phyloP scores from a whole-genome alignment of 2,797 vertebrate species.

The Diceros bicornis region DNA sequence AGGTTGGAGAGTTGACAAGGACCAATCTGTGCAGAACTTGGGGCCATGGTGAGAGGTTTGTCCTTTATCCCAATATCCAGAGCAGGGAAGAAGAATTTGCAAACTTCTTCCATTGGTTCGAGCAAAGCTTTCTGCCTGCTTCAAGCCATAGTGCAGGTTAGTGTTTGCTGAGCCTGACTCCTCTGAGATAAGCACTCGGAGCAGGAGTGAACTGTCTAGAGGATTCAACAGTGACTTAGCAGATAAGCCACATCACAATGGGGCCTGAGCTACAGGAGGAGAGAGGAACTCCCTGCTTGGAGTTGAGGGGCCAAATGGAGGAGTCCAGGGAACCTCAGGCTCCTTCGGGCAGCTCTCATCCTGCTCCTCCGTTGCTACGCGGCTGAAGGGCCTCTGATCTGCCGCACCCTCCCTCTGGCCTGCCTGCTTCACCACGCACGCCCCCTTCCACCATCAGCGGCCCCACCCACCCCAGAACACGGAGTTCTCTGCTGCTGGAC shows the following conservation, averaged over 20 bases:
- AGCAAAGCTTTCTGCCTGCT: background rate
- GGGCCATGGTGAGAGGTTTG: background rate
- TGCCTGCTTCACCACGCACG: background rate
- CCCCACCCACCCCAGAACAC: conserved; percentile 33
- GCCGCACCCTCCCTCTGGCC: background rate
- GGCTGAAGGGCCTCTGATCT: background rate
- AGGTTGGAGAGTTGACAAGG: background rate
- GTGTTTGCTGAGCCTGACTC: background rate
- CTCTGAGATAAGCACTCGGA: no score
- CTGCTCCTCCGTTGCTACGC: no score
- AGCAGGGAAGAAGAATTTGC: background rate
- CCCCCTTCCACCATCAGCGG: background rate
- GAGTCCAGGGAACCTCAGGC: rapidly evolving
- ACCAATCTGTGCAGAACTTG: rapidly evolving
- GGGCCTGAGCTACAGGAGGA: background rate
- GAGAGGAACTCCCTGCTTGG: background rate
- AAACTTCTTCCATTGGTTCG: background rate
- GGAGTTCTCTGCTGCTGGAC: background rate
- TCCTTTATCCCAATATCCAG: background rate
- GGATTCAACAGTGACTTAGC: rapidly evolving
- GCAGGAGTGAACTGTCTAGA: background rate
- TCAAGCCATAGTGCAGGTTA: rapidly evolving
- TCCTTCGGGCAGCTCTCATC: background rate
- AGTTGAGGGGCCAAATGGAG: background rate
- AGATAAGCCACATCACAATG: background rate